phyloP scores from a whole-genome alignment of 2,888 invertebrate species.

The Volucella bombylans region DNA sequence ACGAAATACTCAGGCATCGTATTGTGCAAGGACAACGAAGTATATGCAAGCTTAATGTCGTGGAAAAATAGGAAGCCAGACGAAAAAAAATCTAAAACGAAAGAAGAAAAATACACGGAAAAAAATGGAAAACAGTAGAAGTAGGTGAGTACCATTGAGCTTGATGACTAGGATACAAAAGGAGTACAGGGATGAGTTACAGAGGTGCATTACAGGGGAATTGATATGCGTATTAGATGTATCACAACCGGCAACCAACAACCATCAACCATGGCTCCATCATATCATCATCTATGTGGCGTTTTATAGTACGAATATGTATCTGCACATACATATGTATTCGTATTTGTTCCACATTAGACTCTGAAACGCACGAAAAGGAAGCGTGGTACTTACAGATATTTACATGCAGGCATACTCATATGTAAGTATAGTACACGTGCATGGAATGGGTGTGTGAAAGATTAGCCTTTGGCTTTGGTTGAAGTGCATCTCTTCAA shows the following conservation, averaged over 20 bases:
- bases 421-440: too few relatives aligned
- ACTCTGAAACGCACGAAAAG: background rate
- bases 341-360: constrained; percentile 12
- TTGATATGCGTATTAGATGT: constrained; percentile 57
- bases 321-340: background rate
- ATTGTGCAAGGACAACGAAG: constrained; percentile 19
- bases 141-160: constrained; percentile 59
- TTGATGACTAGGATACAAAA: constrained; percentile 25
- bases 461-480: constrained; percentile 72
- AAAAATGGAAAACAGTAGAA: constrained; percentile 37
- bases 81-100: constrained; percentile 4
- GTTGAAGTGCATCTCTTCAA: constrained; percentile 64
- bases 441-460: constrained; percentile 68
- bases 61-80: constrained; percentile 56
- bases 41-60: constrained; percentile 46
- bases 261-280: constrained; percentile 33
- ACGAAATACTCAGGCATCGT: constrained; percentile 51
- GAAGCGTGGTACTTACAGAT: background rate
- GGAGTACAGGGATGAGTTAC: constrained; percentile 21
- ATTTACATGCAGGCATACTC: background rate
- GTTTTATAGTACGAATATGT: constrained; percentile 17
- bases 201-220: constrained; percentile 58
- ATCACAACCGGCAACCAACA: constrained; percentile 31
- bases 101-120: constrained; percentile 16
- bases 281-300: constrained; percentile 3